Conservation (phyloP, 2,797 vertebrate genomes). For the Ctenochaetus hawaiiensis region DNA sequence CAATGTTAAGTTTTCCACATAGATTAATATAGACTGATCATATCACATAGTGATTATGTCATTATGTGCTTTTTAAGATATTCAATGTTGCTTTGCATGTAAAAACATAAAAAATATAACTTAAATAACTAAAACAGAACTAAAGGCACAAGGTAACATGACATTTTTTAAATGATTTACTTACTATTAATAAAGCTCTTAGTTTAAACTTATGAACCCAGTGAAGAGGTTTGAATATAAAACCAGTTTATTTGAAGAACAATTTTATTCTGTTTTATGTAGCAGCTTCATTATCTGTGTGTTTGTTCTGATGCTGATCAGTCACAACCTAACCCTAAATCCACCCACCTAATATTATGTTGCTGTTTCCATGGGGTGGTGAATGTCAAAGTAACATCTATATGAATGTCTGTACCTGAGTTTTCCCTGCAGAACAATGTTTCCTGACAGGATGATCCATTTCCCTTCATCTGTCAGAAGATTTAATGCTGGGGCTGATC, state of each 20-base stretch:
- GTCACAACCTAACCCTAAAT: no score
- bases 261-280: slow-evolving; percentile 17
- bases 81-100: not conserved
- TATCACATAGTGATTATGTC: no score
- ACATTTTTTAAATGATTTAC: not conserved
- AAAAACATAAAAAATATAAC: not conserved
- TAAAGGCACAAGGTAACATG: not conserved
- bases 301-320: slow-evolving; percentile 8
- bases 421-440: no score
- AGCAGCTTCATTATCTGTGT: slow-evolving; percentile 18
- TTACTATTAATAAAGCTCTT: not conserved
- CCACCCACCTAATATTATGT: no score
- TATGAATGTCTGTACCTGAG: no score
- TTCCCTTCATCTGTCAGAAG: no score
- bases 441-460: no score
- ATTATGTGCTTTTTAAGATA: not conserved
- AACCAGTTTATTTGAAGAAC: slow-evolving; percentile 3
- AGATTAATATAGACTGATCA: not conserved
- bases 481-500: no score
- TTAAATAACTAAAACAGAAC: not conserved
- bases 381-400: no score
- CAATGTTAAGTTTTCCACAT: not conserved
- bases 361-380: no score
- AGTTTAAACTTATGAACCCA: not conserved
- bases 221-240: not conserved